Conservation (phyloP, 2,888 invertebrate genomes). For the Odontothrips loti region DNA sequence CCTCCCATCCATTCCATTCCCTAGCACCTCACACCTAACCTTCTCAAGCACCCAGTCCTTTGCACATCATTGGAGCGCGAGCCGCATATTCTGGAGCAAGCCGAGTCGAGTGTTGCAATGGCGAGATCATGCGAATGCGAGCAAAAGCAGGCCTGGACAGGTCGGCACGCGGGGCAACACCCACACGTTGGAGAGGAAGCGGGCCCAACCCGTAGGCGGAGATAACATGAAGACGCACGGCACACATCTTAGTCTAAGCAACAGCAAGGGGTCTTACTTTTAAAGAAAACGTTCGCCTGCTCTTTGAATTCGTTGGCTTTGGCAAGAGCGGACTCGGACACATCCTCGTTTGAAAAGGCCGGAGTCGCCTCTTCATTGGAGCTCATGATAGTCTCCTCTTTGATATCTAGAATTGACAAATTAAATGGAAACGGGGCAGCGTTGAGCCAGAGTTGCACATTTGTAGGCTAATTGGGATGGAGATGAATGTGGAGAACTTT, state of each 20-base stretch:
- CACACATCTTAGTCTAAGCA: neutral
- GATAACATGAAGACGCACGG: neutral
- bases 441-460: conserved; percentile 2
- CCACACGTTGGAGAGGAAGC: conserved; percentile 11
- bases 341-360: neutral
- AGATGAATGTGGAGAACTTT: conserved; percentile 20
- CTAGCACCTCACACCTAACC: too few species aligned
- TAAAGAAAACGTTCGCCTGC: conserved; percentile 17
- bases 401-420: neutral
- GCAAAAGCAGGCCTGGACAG: neutral
- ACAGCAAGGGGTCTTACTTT: conserved; percentile 4
- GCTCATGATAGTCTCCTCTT: neutral
- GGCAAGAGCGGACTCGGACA: neutral
- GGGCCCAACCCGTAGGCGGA: conserved; percentile 9
- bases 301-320: conserved; percentile 17
- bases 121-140: neutral
- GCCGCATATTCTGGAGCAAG: too few species aligned
- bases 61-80: too few species aligned
- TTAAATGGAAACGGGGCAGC: neutral
- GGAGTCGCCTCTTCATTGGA: neutral
- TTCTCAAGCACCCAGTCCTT: too few species aligned
- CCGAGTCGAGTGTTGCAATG: neutral
- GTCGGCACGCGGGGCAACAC: neutral
- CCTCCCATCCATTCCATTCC: too few species aligned
- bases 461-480: conserved; percentile 1